Percentiles rank a stretch among this genome's conserved stretches.
Conservation (phyloP, 2,888 invertebrate genomes). For the Electrophaes corylata region DNA sequence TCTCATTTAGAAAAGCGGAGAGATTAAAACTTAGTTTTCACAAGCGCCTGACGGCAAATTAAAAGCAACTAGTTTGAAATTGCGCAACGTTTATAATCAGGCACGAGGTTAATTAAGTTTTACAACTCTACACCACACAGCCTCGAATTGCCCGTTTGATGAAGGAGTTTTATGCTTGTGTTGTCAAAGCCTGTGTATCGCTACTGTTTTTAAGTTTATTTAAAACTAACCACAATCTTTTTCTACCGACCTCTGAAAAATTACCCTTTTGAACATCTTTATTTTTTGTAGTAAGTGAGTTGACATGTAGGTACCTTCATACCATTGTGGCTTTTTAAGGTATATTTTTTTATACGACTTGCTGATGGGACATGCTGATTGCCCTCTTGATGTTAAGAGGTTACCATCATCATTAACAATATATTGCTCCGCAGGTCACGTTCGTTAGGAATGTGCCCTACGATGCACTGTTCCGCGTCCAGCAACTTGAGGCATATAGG, state of each 20-base stretch:
- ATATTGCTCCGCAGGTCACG: too few relatives aligned
- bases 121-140: conserved; percentile 33
- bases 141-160: conserved; percentile 34
- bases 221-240: not conserved
- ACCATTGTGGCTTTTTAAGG: too few relatives aligned
- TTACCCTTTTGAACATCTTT: not conserved
- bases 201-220: conserved; percentile 17
- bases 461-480: too few relatives aligned
- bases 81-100: conserved; percentile 36
- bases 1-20: conserved; percentile 5
- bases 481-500: too few relatives aligned
- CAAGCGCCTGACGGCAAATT: conserved; percentile 48
- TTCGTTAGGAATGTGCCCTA: too few relatives aligned
- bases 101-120: conserved; percentile 44
- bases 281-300: not conserved
- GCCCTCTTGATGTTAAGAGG: too few relatives aligned
- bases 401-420: too few relatives aligned
- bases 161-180: conserved; percentile 36
- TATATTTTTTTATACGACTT: too few relatives aligned
- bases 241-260: not conserved
- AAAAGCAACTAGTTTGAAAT: conserved; percentile 47
- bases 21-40: conserved; percentile 31
- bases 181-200: conserved; percentile 30
- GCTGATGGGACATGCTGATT: too few relatives aligned
- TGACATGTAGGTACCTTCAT: too few relatives aligned